Conservation (phyloP, 2,888 invertebrate genomes). For the Ectobius pallidus region DNA sequence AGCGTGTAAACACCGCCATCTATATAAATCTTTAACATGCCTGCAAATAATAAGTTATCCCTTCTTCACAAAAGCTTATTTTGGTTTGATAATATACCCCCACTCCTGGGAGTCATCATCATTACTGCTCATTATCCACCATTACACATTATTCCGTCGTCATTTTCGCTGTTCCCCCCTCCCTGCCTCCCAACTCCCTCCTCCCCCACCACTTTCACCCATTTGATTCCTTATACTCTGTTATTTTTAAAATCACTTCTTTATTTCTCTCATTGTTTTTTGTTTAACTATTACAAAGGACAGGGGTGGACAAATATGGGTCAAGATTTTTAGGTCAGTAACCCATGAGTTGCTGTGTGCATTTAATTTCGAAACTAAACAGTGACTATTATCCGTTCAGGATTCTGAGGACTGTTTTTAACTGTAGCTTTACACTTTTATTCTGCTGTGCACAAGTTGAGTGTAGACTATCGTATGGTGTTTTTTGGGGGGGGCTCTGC, state of each 20-base stretch:
- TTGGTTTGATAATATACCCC: slow-evolving; percentile 12
- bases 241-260: slow-evolving; percentile 25
- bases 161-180: slow-evolving; percentile 12
- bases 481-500: too few relatives aligned
- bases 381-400: too few relatives aligned
- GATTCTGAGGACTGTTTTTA: too few relatives aligned
- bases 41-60: background rate
- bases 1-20: background rate
- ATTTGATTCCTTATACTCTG: slow-evolving; percentile 16
- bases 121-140: slow-evolving; percentile 25
- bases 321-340: too few relatives aligned
- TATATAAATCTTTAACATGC: background rate
- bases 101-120: slow-evolving; percentile 4
- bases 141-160: slow-evolving; percentile 27
- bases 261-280: slow-evolving; percentile 23
- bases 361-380: too few relatives aligned
- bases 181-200: background rate
- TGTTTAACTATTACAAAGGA: background rate
- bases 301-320: background rate
- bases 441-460: too few relatives aligned
- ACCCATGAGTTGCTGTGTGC: too few relatives aligned
- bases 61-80: background rate
- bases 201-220: background rate
- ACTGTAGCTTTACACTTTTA: too few relatives aligned
- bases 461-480: too few relatives aligned